A percentile compares a stretch with the other conserved stretches of the same genome.
Evolutionary conservation across 2,888 invertebrate species (phyloP).

Genomic region (Zaprionus lineosus): DNA sequence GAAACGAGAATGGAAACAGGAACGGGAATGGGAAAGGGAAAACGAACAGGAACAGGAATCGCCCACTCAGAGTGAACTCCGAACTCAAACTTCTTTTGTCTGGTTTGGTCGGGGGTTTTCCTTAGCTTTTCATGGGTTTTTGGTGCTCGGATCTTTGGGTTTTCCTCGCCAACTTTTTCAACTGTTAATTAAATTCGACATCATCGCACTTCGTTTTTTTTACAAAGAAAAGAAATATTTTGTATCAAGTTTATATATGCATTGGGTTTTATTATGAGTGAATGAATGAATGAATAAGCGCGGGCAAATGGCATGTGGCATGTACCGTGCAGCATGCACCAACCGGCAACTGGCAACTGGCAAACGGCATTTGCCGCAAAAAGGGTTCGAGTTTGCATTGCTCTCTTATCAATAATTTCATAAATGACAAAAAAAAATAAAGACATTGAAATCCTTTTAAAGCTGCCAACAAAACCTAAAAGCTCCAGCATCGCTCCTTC

Average conservation of each 20-base stretch:
- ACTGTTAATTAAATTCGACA: slow-evolving; percentile 76
- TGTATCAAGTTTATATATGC: slow-evolving; percentile 47
- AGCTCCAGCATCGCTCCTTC: slow-evolving; percentile 39
- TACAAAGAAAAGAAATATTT: not conserved
- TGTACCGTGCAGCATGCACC: not conserved
- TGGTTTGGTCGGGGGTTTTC: slow-evolving; percentile 27
- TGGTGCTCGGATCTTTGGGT: no score
- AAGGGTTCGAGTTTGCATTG: slow-evolving; percentile 18
- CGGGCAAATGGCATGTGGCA: no score
- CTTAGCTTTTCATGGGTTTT: slow-evolving; percentile 17
- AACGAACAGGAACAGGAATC: not conserved
- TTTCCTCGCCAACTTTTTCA: slow-evolving; percentile 48
- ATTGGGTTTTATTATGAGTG: slow-evolving; percentile 38
- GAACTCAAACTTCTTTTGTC: slow-evolving; percentile 26
- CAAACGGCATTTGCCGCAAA: no score
- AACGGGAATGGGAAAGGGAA: not conserved
- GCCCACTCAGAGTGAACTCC: not conserved
- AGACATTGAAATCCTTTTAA: slow-evolving; percentile 75
- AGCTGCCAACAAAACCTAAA: slow-evolving; percentile 45
- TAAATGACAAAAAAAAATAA: slow-evolving; percentile 56
- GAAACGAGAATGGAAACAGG: not conserved
- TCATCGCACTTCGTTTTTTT: slow-evolving; percentile 5
- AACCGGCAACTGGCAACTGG: slow-evolving; percentile 13
- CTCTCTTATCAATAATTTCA: slow-evolving; percentile 75
- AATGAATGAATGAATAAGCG: slow-evolving; percentile 8